Conservation (phyloP, 2,797 vertebrate genomes). For the Chaetodon trifasciatus region DNA sequence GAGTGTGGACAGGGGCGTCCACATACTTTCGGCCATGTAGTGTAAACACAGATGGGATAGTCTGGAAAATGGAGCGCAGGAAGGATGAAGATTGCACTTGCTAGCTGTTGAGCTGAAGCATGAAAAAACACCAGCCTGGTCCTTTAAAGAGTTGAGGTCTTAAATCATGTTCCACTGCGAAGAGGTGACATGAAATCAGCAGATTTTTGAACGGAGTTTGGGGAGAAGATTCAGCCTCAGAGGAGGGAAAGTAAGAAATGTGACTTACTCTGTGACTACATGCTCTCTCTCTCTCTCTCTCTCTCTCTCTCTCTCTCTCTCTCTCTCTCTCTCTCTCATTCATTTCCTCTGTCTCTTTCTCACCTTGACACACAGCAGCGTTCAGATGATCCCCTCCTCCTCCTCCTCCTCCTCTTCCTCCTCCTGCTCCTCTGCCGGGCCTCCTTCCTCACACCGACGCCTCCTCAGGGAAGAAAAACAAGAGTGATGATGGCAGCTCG, state of each 20-base stretch:
- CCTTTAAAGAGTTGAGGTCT: not conserved
- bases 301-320: not conserved
- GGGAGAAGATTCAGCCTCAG: constrained; percentile 1
- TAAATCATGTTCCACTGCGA: not conserved
- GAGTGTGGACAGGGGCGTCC: not conserved
- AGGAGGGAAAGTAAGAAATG: not conserved
- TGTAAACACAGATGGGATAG: not conserved
- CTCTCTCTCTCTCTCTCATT: not conserved
- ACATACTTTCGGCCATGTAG: not conserved
- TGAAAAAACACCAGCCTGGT: not conserved
- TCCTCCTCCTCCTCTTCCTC: constrained; percentile 35
- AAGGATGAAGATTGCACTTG: not conserved
- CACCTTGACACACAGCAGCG: constrained; percentile 56
- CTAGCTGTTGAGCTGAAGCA: not conserved
- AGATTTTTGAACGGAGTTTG: constrained; percentile 35
- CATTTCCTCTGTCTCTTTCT: constrained; percentile 10
- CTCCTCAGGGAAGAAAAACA: constrained; percentile 36
- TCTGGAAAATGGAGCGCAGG: not conserved
- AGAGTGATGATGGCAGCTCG: constrained; percentile 22
- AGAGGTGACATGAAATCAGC: not conserved
- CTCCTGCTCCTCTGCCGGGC: constrained; percentile 45
- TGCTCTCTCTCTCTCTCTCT: not conserved
- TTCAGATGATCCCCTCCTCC: constrained; percentile 24
- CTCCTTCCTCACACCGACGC: constrained; percentile 27
- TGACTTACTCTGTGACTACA: too few relatives aligned